Conservation (phyloP, 2,113 vertebrate species). For the Myxocyprinus asiaticus region DNA sequence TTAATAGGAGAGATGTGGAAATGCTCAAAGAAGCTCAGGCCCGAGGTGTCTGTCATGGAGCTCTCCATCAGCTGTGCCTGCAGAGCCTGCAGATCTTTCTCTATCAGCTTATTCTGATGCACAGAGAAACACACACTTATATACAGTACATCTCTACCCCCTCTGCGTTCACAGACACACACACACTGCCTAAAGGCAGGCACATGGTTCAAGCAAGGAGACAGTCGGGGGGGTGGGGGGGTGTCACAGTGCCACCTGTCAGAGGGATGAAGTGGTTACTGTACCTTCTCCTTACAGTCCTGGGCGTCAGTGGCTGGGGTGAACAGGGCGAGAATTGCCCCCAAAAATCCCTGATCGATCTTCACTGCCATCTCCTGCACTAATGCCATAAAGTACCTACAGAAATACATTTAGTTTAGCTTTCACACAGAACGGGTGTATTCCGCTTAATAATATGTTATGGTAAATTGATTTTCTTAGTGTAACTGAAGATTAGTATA, state of each 20-base stretch:
- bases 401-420: neutral
- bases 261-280: constrained; percentile 58
- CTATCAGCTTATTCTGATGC: constrained; percentile 81
- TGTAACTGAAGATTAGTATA: neutral
- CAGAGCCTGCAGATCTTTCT: constrained; percentile 82
- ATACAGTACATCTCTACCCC: too few species aligned
- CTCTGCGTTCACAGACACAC: neutral
- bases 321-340: constrained; percentile 80
- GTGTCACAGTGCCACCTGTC: too few species aligned
- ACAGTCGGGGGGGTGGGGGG: too few species aligned
- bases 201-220: too few species aligned
- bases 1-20: constrained; percentile 98
- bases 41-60: constrained; percentile 82
- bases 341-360: constrained; percentile 92
- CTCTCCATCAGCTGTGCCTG: constrained; percentile 86
- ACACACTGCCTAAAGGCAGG: too few species aligned
- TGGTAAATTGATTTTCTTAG: neutral
- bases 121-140: neutral
- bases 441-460: neutral
- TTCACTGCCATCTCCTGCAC: constrained; percentile 98
- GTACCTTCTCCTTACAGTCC: constrained; percentile 77
- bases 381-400: constrained; percentile 97
- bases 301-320: constrained; percentile 78
- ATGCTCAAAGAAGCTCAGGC: constrained; percentile 92
- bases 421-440: neutral